Conservation (phyloP, 2,797 vertebrate genomes). For the Dryobates pubescens region DNA sequence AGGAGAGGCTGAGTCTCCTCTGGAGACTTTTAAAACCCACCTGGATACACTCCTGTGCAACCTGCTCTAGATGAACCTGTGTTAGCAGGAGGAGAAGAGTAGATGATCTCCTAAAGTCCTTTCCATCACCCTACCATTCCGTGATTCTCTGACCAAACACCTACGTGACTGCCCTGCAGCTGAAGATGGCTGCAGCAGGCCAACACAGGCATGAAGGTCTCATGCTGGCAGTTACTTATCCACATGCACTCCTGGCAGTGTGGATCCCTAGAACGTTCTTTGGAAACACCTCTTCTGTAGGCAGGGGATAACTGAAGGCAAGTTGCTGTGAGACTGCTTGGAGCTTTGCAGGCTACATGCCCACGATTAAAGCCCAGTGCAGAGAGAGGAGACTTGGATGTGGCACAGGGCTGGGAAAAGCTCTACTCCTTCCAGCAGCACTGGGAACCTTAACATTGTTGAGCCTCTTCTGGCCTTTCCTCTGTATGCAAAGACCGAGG, state of each 20-base stretch:
- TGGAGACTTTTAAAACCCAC: too few species aligned
- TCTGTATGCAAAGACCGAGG: neutral
- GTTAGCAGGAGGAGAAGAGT: too few species aligned
- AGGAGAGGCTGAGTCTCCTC: too few species aligned
- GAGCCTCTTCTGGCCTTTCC: conserved; percentile 4
- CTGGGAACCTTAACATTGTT: neutral
- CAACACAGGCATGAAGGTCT: fast-evolving
- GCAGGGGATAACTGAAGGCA: fast-evolving
- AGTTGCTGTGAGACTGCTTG: neutral
- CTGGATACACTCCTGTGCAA: too few species aligned
- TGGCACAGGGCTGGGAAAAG: neutral
- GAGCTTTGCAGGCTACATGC: fast-evolving
- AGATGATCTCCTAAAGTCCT: too few species aligned
- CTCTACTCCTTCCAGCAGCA: neutral
- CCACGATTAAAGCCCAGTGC: neutral
- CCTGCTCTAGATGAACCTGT: too few species aligned
- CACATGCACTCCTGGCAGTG: neutral
- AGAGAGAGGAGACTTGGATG: neutral
- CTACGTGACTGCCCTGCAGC: fast-evolving
- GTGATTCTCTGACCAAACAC: neutral
- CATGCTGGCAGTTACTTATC: neutral
- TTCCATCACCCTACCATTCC: too few species aligned
- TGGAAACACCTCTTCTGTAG: neutral
- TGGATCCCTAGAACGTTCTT: neutral
- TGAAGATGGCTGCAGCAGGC: neutral